Percentiles rank a stretch among this genome's conserved stretches.
These are phyloP conservation scores for Fissipunctia ypsillon DNA, from an alignment of 2,888 invertebrate genomes.

Conservation along the genomic window DNA sequence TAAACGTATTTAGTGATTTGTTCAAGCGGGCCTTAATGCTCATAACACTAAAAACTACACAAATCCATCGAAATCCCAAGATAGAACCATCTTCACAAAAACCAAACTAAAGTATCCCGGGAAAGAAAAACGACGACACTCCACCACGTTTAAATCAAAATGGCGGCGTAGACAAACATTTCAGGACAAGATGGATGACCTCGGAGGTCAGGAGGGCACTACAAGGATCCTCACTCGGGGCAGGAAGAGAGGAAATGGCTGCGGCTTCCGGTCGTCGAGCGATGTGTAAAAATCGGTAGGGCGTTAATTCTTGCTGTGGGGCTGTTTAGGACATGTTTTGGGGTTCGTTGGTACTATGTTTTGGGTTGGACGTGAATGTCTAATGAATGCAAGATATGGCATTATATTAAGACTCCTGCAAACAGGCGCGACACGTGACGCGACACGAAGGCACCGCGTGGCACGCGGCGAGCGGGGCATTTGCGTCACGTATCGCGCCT, in stretches of 20 bases:
- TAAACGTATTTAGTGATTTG: too few relatives aligned
- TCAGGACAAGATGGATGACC: slow-evolving; percentile 75
- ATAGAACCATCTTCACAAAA: slow-evolving; percentile 3
- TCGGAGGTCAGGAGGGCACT: slow-evolving; percentile 69
- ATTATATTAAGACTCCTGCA: too few relatives aligned
- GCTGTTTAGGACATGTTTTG: slow-evolving; percentile 43
- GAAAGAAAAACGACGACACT: slow-evolving; percentile 26
- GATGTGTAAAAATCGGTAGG: slow-evolving; percentile 68
- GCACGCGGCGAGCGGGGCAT: too few relatives aligned
- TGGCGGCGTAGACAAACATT: slow-evolving; percentile 69
- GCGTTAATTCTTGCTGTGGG: slow-evolving; percentile 68
- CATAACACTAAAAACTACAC: not conserved
- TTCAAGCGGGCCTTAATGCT: too few relatives aligned
- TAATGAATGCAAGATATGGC: not conserved
- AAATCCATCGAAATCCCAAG: not conserved
- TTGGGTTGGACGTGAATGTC: not conserved
- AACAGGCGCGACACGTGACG: too few relatives aligned
- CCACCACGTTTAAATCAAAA: slow-evolving; percentile 69
- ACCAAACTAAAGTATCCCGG: slow-evolving; percentile 16
- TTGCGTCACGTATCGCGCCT: too few relatives aligned
- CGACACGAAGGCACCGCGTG: too few relatives aligned
- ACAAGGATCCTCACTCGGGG: slow-evolving; percentile 75
- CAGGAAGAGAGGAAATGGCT: slow-evolving; percentile 80
- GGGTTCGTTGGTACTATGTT: not conserved
- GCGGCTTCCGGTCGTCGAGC: slow-evolving; percentile 71